Base-by-base conservation (phyloP, 1,140 invertebrate genomes). In the Thalassaphorura encarpata region DNA sequence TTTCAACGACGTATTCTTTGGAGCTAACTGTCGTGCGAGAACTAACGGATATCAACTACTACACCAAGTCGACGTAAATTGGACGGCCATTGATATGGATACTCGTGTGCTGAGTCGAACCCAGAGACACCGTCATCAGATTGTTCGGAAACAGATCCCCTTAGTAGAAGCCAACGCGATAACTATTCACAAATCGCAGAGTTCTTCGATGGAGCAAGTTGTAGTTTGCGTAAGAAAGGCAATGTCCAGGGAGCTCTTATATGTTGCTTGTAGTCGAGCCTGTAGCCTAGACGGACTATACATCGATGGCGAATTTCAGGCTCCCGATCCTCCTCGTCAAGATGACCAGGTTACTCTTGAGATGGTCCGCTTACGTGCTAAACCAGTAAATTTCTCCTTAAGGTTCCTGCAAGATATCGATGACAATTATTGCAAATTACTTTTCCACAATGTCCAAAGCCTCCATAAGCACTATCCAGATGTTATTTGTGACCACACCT, bases 251-350 rank as follows among this genome's bases (percentile, higher is more conserved):
- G 41, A 56, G 18, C 11, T 28, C 27, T 18, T 56, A 2, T 60
- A 60, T 21, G 54, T 56, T 11, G 58, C 18, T 4, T 56, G 40
- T 23, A 56, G 53, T 21, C 27, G 58, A 41, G 41, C 50, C 4
- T 29, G 40, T 0, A 23, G 48, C 33, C 29, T 28, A 6, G 26
- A 52, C 19, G 58, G 58, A 4, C 29, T 61, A 0, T 61, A 1
- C 16, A 45, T 61, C 2, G 48, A 52, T 24, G 58, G 58, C 0
- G 19, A 50, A 0, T 60, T 60, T 47, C 23, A 27, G 4, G 36
- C 52, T 0, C 58, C 58, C 0, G n/a, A 19, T 1, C 4, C 28
- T 13, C 29, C 52, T 27, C 11, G 16, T 1, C n/a, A n/a, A n/a
- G n/a, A n/a, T n/a, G 47, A 60, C 29, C 36, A 28, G 33, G 53